A percentile compares a stretch with the other conserved stretches of the same genome.
Evolutionary conservation across 2,888 invertebrate species (phyloP).

Genomic region (Andrena camellia): DNA sequence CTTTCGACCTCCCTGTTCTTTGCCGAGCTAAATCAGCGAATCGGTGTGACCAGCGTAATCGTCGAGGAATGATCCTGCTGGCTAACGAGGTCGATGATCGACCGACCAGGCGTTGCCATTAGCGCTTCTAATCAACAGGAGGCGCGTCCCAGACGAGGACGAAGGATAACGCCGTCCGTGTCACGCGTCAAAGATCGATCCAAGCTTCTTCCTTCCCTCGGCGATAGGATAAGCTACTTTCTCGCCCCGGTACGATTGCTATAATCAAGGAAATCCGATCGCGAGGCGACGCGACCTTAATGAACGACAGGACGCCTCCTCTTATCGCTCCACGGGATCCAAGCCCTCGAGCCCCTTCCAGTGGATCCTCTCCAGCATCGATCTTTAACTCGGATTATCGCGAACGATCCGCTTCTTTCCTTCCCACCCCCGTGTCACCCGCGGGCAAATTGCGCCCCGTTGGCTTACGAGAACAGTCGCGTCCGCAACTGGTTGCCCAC

Average conservation of each 20-base stretch:
- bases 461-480: constrained; percentile 25
- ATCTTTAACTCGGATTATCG: constrained; percentile 25
- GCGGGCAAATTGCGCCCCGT: constrained; percentile 1
- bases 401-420: constrained; percentile 9
- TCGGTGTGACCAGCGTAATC: constrained; percentile 22
- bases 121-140: constrained; percentile 54
- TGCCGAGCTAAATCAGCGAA: background rate
- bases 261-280: constrained; percentile 42
- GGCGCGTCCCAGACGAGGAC: constrained; percentile 36
- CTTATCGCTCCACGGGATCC: background rate
- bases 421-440: background rate
- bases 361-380: background rate
- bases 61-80: constrained; percentile 19
- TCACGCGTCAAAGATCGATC: constrained; percentile 52
- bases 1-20: background rate
- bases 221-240: constrained; percentile 25
- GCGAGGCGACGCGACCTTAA: constrained; percentile 25
- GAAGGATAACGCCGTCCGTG: constrained; percentile 45
- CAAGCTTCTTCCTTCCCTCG: constrained; percentile 37
- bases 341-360: constrained; percentile 1
- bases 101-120: constrained; percentile 31
- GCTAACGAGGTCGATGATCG: constrained; percentile 52
- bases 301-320: constrained; percentile 25
- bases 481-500: constrained; percentile 62
- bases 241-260: constrained; percentile 31